Conservation (phyloP, 2,113 vertebrate genomes). For the Amphiprion percula region DNA sequence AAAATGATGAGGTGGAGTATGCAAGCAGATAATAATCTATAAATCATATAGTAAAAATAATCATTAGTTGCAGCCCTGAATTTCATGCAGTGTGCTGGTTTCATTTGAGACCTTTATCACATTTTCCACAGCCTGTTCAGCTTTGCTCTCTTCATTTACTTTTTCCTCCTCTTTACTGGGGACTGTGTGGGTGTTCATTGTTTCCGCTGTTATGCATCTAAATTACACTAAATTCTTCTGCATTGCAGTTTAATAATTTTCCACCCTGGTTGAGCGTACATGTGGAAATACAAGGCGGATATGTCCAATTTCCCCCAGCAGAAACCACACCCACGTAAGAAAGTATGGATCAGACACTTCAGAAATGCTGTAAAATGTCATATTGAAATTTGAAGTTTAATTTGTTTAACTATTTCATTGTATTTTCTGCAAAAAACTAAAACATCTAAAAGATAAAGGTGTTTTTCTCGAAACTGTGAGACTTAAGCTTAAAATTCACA, state of each 20-base stretch:
- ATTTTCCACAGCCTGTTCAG: not conserved
- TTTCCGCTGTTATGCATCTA: constrained; percentile 7
- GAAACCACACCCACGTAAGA: no score
- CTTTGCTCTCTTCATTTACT: not conserved
- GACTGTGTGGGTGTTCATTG: constrained; percentile 14
- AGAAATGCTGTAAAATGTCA: no score
- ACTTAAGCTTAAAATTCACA: no score
- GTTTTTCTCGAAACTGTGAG: no score
- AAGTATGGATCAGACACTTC: no score
- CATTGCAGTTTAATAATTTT: constrained; percentile 2
- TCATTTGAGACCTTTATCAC: constrained; percentile 5
- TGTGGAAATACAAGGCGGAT: no score
- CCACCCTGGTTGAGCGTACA: constrained; percentile 4
- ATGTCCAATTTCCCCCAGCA: not conserved
- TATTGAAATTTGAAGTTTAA: no score
- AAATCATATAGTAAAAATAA: constrained; percentile 2
- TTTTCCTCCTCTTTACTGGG: not conserved
- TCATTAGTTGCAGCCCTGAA: not conserved
- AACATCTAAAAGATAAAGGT: no score
- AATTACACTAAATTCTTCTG: not conserved
- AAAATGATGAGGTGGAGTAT: not conserved
- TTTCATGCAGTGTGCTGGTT: not conserved
- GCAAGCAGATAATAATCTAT: not conserved
- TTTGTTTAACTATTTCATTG: not conserved
- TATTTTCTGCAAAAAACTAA: not conserved